Evolutionary conservation across 2,113 vertebrate genomes (phyloP).

Genomic region (Oceanites oceanicus): DNA sequence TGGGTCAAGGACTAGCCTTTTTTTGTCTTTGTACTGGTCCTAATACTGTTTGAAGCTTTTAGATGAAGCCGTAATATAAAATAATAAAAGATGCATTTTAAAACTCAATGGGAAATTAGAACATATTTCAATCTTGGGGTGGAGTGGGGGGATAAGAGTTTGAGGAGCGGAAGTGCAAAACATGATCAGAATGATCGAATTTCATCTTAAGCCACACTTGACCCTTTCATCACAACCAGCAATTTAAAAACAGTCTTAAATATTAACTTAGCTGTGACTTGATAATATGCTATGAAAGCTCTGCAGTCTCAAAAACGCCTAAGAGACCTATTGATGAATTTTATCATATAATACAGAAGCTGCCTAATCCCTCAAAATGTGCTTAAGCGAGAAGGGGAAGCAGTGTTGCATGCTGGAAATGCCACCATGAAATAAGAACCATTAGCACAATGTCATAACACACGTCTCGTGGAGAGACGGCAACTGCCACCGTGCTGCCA

Average conservation of each 20-base stretch:
- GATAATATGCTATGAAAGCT: neutral
- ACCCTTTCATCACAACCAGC: neutral
- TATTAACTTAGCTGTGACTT: neutral
- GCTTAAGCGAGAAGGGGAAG: neutral
- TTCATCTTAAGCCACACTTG: neutral
- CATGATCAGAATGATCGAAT: neutral
- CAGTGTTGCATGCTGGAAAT: neutral
- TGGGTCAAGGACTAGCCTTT: neutral
- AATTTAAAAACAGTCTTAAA: neutral
- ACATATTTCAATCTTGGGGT: neutral
- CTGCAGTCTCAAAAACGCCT: neutral
- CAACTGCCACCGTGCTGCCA: neutral
- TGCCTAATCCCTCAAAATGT: neutral
- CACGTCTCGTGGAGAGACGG: fast-evolving
- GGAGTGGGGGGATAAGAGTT: neutral
- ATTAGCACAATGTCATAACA: neutral
- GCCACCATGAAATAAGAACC: neutral
- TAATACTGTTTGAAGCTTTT: neutral
- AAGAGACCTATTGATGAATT: neutral
- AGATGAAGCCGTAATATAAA: neutral
- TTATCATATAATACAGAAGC: neutral
- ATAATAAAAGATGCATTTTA: neutral
- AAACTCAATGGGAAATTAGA: neutral
- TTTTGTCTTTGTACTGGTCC: neutral
- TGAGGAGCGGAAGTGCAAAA: neutral